Percentiles rank a stretch among this genome's conserved stretches.
These are phyloP conservation scores for Neotoma lepida DNA, from an alignment of 2,113 vertebrate species.

Conservation along the genomic window DNA sequence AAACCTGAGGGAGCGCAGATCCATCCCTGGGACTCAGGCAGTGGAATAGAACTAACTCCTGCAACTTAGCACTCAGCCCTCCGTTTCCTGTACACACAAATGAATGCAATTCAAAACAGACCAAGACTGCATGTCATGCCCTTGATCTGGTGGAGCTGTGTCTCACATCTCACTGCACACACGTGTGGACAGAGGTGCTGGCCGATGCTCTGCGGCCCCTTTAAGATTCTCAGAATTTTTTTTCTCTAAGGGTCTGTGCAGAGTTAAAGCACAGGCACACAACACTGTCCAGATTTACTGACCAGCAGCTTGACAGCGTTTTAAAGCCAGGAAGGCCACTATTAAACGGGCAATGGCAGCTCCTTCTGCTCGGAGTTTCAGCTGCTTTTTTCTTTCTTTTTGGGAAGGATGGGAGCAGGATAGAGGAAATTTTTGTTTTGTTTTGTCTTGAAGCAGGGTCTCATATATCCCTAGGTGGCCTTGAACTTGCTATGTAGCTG, in stretches of 20 bases:
- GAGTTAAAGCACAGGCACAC: conserved; percentile 47
- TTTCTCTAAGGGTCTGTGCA: not conserved
- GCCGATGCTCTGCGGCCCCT: conserved; percentile 31
- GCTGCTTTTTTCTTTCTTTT: not conserved
- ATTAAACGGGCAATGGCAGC: not conserved
- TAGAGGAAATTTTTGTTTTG: not conserved
- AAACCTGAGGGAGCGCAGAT: not conserved
- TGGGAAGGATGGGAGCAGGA: not conserved
- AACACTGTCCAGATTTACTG: conserved; percentile 33
- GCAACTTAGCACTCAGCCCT: no score
- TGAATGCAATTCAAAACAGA: not conserved
- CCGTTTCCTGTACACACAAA: not conserved
- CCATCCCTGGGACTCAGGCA: not conserved
- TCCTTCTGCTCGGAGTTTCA: not conserved
- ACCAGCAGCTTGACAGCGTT: not conserved
- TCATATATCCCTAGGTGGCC: not conserved
- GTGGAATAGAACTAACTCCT: not conserved
- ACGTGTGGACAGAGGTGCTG: not conserved
- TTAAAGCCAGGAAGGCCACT: conserved; percentile 28
- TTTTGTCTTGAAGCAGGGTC: not conserved
- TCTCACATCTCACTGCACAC: not conserved
- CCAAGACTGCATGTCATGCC: not conserved
- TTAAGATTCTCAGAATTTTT: conserved; percentile 25
- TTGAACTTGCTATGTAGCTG: not conserved
- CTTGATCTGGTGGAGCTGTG: not conserved